Evolutionary conservation across 2,797 vertebrate genomes (phyloP), one percentile per base, ranked within the genome.

Genomic region (Schizothorax lantsangensis): DNA sequence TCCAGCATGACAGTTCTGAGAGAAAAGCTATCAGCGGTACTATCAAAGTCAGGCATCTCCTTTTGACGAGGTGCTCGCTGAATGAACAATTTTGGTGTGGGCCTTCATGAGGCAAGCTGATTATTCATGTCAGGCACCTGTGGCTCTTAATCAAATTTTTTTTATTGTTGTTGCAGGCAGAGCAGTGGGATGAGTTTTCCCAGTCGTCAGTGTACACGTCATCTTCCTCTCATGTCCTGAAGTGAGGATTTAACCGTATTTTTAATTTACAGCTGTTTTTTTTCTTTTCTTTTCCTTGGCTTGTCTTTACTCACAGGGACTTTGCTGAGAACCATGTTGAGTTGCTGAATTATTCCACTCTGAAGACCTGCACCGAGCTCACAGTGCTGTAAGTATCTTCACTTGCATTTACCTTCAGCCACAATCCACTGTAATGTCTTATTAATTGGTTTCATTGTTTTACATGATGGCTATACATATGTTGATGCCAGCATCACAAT

Each of bases 331-430:
- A 93, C 36, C 36, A 59, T 10, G 89, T 94, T 77, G 92, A 93
- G 59, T 43, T 84, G 30, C 88, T 94, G 86, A 90, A 79, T 59
- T 93, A 92, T 82, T 91, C 92, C 84, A 92, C 89, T 66, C 94
- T 95, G 52, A 88, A 90, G 83, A 89, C 91, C 0, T 92, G 93
- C 0, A 15, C 88, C 72, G 89, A 73, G 0, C 92, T 95, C 79
- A 90, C 91, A 14, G 93, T 93, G 45, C 85, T 95, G 90, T 94
- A 93, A 95, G 94, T 95, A 91, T 66, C 33, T 86, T 68, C 17
- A 8, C 11, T 1, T 66, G 49, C 11, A 5, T 72, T 71, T 62
- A 68, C 30, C 12, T 1, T 36, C 5, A 36, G 17, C 19, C 12
- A 15, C 26, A 68, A 68, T 81, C n/a, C 64, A 69, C 30, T 69